A percentile compares a stretch with the other conserved stretches of the same genome.
Conservation (phyloP, 2,888 invertebrate genomes). For the Troides oblongomaculatus region DNA sequence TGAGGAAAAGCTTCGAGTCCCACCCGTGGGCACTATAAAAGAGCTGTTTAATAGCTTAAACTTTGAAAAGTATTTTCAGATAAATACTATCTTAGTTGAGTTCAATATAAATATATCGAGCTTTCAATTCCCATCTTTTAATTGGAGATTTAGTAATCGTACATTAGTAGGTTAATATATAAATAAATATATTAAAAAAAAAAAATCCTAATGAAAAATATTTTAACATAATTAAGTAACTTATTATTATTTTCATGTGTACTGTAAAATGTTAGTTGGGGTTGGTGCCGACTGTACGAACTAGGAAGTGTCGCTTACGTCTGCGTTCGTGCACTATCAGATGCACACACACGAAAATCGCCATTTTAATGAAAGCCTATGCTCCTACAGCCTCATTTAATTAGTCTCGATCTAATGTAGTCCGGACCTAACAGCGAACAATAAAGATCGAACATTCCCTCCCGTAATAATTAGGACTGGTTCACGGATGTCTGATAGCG, state of each 20-base stretch:
- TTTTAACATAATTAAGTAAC: too few species aligned
- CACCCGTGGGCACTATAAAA: too few species aligned
- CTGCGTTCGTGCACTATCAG: constrained; percentile 52
- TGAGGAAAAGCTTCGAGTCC: too few species aligned
- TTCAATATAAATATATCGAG: too few species aligned
- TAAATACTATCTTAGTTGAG: too few species aligned
- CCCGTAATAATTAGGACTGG: constrained; percentile 71
- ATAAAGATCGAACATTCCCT: constrained; percentile 74
- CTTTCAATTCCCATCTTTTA: too few species aligned
- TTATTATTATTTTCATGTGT: not conserved
- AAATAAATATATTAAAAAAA: too few species aligned
- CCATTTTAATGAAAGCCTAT: constrained; percentile 64
- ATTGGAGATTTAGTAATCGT: too few species aligned
- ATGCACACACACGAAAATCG: constrained; percentile 74
- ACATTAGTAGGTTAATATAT: too few species aligned
- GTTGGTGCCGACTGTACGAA: constrained; percentile 33
- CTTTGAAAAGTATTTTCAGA: too few species aligned
- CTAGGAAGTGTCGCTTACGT: constrained; percentile 45
- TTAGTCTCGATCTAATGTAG: constrained; percentile 68
- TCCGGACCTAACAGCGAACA: constrained; percentile 56
- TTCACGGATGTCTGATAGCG: constrained; percentile 59
- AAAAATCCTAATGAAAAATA: too few species aligned
- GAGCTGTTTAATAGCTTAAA: too few species aligned
- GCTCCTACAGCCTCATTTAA: constrained; percentile 54
- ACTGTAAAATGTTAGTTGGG: not conserved